These are phyloP conservation scores for Centropyge bicolor DNA, from an alignment of 2,797 vertebrate genomes.

Conservation along the genomic window DNA sequence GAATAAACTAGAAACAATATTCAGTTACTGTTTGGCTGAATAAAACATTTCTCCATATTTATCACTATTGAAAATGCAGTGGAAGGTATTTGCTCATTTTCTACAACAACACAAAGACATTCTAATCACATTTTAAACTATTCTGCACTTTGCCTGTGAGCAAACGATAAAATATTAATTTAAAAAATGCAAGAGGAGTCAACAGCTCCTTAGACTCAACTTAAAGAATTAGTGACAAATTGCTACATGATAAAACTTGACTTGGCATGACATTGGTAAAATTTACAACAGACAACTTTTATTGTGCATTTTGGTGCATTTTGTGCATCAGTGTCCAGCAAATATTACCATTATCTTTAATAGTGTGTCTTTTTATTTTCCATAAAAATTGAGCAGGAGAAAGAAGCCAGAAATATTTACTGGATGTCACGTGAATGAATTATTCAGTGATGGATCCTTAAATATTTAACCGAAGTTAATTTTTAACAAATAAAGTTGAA, in stretches of 20 bases:
- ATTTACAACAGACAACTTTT: background rate
- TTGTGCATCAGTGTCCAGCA: background rate
- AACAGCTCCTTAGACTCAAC: background rate
- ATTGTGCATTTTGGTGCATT: background rate
- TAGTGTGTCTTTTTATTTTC: background rate
- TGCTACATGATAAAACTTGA: background rate
- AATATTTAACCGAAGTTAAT: background rate
- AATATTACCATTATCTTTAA: background rate
- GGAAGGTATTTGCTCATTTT: background rate
- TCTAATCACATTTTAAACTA: background rate
- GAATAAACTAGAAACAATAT: background rate
- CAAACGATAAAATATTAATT: background rate
- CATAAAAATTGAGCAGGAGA: background rate
- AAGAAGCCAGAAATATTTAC: background rate
- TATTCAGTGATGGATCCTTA: background rate
- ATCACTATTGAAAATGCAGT: background rate
- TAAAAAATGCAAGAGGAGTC: background rate
- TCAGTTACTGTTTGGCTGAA: constrained; percentile 5
- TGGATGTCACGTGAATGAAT: background rate
- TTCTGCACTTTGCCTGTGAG: background rate
- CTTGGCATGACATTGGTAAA: background rate
- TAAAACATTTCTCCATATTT: background rate
- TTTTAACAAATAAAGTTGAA: background rate
- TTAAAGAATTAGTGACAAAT: background rate
- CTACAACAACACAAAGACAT: background rate